These are phyloP conservation scores for Manduca sexta DNA, from an alignment of 1,140 invertebrate genomes.

Conservation along the genomic window DNA sequence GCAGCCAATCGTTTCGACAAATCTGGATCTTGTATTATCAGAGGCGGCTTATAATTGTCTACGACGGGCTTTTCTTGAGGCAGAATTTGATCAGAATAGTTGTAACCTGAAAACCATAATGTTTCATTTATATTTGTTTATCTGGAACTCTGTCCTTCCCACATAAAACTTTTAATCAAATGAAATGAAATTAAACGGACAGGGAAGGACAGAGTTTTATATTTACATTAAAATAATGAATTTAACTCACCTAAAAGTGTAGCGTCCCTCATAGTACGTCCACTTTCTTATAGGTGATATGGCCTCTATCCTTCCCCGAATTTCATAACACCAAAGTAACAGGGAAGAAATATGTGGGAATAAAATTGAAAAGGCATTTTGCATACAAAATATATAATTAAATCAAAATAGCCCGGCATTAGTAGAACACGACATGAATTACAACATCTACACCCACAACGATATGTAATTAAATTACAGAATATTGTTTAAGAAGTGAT, in stretches of 20 bases:
- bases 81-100: slow-evolving; percentile 33
- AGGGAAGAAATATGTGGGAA: slow-evolving; percentile 61
- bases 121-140: slow-evolving; percentile 8
- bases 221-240: slow-evolving; percentile 31
- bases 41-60: slow-evolving; percentile 43
- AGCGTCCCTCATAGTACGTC: slow-evolving; percentile 43
- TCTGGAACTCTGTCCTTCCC: slow-evolving; percentile 59
- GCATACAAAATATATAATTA: slow-evolving; percentile 43
- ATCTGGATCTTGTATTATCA: slow-evolving; percentile 43
- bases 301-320: slow-evolving; percentile 67
- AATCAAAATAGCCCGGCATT: slow-evolving; percentile 32
- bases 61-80: slow-evolving; percentile 25
- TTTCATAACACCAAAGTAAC: slow-evolving; percentile 17
- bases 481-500: too few species aligned
- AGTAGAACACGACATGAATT: too few species aligned
- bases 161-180: slow-evolving; percentile 20
- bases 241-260: slow-evolving; percentile 67
- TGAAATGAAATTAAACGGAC: slow-evolving; percentile 7
- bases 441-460: too few species aligned
- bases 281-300: slow-evolving; percentile 66
- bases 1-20: slow-evolving; percentile 49
- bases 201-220: slow-evolving; percentile 68
- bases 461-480: too few species aligned
- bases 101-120: slow-evolving; percentile 49
- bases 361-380: slow-evolving; percentile 25